phyloP scores from a whole-genome alignment of 2,797 vertebrate species.

The Telmatherina bonti region DNA sequence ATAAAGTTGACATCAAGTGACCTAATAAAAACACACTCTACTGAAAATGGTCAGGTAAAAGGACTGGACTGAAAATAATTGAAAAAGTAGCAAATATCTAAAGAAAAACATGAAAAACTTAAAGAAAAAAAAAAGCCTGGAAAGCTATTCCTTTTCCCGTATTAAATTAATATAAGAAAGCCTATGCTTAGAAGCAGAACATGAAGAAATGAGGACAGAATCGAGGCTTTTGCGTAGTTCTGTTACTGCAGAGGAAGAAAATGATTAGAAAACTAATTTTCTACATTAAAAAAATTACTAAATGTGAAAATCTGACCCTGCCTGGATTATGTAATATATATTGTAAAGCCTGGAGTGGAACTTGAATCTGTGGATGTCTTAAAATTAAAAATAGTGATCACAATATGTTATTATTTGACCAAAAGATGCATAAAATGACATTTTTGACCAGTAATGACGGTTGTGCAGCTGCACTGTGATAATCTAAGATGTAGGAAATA shows the following conservation, averaged over 20 bases:
- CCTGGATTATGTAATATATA: conserved; percentile 14
- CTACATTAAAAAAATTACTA: not conserved
- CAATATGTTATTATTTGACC: conserved; percentile 15
- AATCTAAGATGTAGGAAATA: conserved; percentile 8
- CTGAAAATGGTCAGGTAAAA: too few relatives aligned
- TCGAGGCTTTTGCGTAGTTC: not conserved
- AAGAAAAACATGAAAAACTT: not conserved
- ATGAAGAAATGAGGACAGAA: not conserved
- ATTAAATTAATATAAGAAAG: not conserved
- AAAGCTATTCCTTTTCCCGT: not conserved
- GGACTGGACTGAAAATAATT: not conserved
- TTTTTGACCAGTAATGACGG: not conserved
- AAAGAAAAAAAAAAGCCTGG: not conserved
- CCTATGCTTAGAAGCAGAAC: not conserved
- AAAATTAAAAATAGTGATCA: conserved; percentile 6
- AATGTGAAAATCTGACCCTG: not conserved
- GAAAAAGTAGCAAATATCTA: not conserved
- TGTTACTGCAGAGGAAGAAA: not conserved
- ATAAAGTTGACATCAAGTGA: too few relatives aligned
- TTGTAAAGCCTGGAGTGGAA: conserved; percentile 1
- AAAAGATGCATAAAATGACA: conserved; percentile 8
- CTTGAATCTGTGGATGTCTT: conserved; percentile 4
- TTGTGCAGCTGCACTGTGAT: conserved; percentile 16
- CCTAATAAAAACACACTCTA: too few relatives aligned
- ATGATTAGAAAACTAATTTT: not conserved